Percentiles rank a stretch among this genome's conserved stretches.
phyloP scores from a whole-genome alignment of 1,140 invertebrate species.

The Formica exsecta region DNA sequence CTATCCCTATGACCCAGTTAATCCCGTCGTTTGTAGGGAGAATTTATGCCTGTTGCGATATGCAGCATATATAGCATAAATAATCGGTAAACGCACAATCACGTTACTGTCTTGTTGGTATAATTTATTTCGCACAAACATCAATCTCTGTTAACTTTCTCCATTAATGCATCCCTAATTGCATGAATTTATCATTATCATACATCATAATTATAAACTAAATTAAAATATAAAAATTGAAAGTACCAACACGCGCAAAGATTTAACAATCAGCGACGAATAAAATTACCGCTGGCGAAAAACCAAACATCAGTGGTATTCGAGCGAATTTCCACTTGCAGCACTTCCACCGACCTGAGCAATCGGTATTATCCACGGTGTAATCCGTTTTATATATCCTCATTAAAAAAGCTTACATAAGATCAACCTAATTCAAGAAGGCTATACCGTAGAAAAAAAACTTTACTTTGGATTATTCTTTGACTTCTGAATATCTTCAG shows the following conservation, averaged over 20 bases:
- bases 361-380: conserved; percentile 31
- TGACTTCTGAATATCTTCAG: neutral
- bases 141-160: conserved; percentile 16
- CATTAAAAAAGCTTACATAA: conserved; percentile 46
- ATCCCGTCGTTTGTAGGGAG: conserved; percentile 27
- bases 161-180: neutral
- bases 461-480: neutral
- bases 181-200: neutral
- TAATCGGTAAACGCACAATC: conserved; percentile 53
- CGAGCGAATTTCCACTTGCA: conserved; percentile 2
- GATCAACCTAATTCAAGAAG: neutral
- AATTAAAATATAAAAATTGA: neutral
- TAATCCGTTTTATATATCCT: conserved; percentile 56
- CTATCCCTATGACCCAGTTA: conserved; percentile 40
- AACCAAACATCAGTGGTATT: neutral
- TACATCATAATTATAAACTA: neutral
- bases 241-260: neutral
- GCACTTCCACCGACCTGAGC: neutral
- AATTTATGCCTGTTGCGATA: conserved; percentile 58
- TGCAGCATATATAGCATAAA: conserved; percentile 33
- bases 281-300: conserved; percentile 4
- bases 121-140: conserved; percentile 44
- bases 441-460: neutral
- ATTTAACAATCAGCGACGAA: neutral
- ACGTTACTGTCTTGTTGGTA: neutral